A percentile compares a stretch with the other conserved stretches of the same genome.
Evolutionary conservation across 2,797 vertebrate genomes (phyloP).

Genomic region (Euthynnus affinis): DNA sequence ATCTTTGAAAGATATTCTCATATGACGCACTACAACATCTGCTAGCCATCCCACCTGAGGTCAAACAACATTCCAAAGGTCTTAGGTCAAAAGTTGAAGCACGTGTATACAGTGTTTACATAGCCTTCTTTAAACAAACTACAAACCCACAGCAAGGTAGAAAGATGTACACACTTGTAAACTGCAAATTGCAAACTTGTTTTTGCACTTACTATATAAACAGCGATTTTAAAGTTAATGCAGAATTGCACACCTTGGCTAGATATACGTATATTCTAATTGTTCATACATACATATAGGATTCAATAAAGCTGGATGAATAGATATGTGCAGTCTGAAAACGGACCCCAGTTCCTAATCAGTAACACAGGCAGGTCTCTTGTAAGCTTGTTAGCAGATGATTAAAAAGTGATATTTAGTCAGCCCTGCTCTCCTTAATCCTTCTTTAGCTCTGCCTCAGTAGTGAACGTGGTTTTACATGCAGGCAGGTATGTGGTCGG

Average conservation of each 20-base stretch:
- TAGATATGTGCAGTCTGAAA: not conserved
- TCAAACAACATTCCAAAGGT: constrained; percentile 11
- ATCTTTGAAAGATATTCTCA: constrained; percentile 30
- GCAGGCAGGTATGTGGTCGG: not conserved
- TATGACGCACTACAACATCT: constrained; percentile 41
- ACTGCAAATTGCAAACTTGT: not conserved
- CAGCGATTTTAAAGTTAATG: not conserved
- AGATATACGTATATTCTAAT: not conserved
- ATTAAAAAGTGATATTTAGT: constrained; percentile 46
- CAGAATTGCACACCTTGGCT: not conserved
- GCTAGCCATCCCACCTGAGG: constrained; percentile 8
- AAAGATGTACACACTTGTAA: not conserved
- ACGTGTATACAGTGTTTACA: not conserved
- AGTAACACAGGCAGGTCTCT: not conserved
- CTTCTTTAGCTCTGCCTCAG: constrained; percentile 1
- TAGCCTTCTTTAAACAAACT: not conserved
- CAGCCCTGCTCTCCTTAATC: constrained; percentile 20
- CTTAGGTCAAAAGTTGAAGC: constrained; percentile 19
- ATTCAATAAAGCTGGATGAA: not conserved
- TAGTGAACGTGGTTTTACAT: not conserved
- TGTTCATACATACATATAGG: not conserved
- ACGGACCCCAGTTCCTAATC: not conserved
- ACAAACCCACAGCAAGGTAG: not conserved
- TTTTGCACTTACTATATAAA: not conserved
- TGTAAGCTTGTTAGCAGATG: constrained; percentile 43